Conservation (phyloP, 1,140 invertebrate species). For the Nylanderia fulva region DNA sequence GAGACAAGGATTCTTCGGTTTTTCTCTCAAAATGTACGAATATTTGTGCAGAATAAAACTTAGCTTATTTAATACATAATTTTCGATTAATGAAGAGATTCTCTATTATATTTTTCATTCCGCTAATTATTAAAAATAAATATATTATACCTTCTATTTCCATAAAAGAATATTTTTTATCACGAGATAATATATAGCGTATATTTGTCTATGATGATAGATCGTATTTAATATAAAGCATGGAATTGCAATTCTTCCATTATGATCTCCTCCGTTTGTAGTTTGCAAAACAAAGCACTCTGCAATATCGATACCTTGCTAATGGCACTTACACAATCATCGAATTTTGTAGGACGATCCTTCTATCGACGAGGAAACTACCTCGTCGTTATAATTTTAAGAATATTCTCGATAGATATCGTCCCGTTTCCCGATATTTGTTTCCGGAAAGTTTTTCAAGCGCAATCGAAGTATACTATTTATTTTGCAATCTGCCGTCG, state of each 20-base stretch:
- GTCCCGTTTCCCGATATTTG: background rate
- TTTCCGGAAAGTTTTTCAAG: conserved; percentile 26
- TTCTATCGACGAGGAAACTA: background rate
- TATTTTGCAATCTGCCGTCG: conserved; percentile 26
- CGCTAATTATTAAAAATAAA: background rate
- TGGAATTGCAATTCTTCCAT: conserved; percentile 7
- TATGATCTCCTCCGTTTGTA: conserved; percentile 10
- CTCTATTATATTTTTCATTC: background rate
- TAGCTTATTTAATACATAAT: background rate
- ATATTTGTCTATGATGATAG: background rate
- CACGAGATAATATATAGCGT: background rate
- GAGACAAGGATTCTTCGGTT: background rate
- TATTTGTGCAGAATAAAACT: no score
- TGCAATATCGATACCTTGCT: conserved; percentile 44
- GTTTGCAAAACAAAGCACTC: conserved; percentile 16
- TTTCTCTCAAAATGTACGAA: background rate
- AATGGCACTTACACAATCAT: conserved; percentile 42
- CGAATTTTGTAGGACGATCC: conserved; percentile 13
- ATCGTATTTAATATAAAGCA: background rate
- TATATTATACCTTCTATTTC: background rate
- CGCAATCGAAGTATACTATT: conserved; percentile 5
- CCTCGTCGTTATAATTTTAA: conserved; percentile 52
- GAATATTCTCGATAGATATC: conserved; percentile 30
- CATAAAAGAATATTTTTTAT: background rate
- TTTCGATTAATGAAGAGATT: background rate